Base-by-base conservation (phyloP, 2,113 vertebrate species). In the Ceyx margarethae region DNA sequence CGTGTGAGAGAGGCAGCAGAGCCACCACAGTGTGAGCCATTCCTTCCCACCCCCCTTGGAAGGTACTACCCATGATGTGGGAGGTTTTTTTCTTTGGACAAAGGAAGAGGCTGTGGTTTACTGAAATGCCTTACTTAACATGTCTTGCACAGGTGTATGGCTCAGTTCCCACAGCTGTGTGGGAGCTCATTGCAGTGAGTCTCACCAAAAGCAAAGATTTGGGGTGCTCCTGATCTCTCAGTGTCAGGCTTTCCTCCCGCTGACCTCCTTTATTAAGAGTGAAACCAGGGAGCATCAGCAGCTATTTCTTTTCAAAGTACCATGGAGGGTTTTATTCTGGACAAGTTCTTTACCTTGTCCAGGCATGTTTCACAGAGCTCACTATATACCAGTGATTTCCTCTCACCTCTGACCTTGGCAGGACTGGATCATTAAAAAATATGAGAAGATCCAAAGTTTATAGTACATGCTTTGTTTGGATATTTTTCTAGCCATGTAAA, bases 281-380 rank as follows among this genome's bases (percentile, higher is more conserved):
- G 35, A 43, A 75, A 25, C 37, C 33, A 71, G 64, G n/a, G 43
- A 67, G 42, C 0, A 0, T 51, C 0, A 0, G 18, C 35, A 87
- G 51, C 46, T 80, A 67, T 77, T 87, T 91, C 14, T 81, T 94
- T 64, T 48, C 14, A 58, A 9, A 28, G 14, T 67, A n/a, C 56
- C 31, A 9, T 19, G 12, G 43, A 53, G 29, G 58, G 10, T 72
- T 20, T 71, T 91, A 35, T 81, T 82, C 35, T 91, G 53, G 51
- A 56, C 56, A 91, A 72, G 33, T 76, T 57, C 28, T 9, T 69
- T 80, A 25, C 62, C 35, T 89, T 89, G 90, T 69, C 37, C 60
- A 80, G 33, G 13, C 45, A 73, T 4, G 1, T 80, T 91, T 92
- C 43, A 75, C 20, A 51, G 51, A 79, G 25, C 45, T 69, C 54